These are phyloP conservation scores for Holothuria glaberrima DNA, from an alignment of 35 echinoderm and acorn worm species.

Conservation along the genomic window DNA sequence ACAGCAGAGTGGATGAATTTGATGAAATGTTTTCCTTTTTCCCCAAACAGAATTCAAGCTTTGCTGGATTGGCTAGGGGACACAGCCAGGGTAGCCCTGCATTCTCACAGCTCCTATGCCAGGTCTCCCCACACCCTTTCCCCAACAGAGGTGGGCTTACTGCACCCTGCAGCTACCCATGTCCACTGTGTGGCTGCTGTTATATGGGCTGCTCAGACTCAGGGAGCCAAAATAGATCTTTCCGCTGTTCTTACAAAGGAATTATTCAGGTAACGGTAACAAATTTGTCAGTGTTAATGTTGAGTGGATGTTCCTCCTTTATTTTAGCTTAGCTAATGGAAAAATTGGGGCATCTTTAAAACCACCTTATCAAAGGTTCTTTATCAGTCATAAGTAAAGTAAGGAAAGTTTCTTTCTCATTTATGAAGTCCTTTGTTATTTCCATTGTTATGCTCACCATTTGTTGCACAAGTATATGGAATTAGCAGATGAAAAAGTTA, in stretches of 20 bases:
- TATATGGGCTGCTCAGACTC: conserved; percentile 82
- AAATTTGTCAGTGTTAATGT: no score
- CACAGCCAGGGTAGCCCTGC: conserved; percentile 88
- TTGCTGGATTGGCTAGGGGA: conserved; percentile 94
- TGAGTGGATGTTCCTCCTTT: no score
- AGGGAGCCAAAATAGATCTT: conserved; percentile 61
- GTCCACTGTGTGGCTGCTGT: conserved; percentile 87
- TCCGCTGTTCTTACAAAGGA: conserved; percentile 80
- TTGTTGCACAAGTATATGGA: no score
- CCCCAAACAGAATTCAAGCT: conserved; percentile 77
- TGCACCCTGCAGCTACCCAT: conserved; percentile 81
- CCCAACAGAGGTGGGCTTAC: conserved; percentile 74
- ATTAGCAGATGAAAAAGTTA: no score
- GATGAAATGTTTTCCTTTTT: neutral
- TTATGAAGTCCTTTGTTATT: no score
- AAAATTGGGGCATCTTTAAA: no score
- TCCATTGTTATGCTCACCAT: no score
- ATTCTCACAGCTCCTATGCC: conserved; percentile 78
- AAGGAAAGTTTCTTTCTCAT: no score
- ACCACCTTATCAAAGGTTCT: no score
- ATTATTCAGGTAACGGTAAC: conserved; percentile 80
- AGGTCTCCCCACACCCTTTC: conserved; percentile 83
- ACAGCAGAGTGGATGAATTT: neutral
- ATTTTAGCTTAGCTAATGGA: no score
- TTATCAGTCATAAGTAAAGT: no score